Evolutionary conservation across 1,140 invertebrate genomes (phyloP), one percentile per base, ranked within the genome.

Genomic region (Drosophila asahinai): DNA sequence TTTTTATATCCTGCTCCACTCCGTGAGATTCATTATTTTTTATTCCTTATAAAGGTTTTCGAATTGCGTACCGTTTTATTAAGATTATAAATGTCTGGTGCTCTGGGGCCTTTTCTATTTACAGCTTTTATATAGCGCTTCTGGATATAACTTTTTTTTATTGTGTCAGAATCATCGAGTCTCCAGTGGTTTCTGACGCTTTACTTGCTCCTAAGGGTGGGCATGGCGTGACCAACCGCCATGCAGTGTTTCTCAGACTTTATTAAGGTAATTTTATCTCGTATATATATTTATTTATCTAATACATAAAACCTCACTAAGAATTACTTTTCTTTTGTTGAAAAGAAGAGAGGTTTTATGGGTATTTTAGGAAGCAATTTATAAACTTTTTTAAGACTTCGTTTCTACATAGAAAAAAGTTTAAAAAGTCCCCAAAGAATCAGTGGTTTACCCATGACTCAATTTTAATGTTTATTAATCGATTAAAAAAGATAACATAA

Each of bases 101-200:
- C 63, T 15, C 49, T 40, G 67, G 67, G 63, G 30, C 27, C 63
- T 45, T 38, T 71, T 22, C 49, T 67, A 71, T 71, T 71, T 71
- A 71, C 40, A 45, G 22, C 49, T 30, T 68, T 68, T 67, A 71
- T 67, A 71, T 55, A 47, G 67, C 67, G 22, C 63, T 54, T 27
- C 67, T 30, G 64, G 66, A 66, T 54, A 66, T 55, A 67, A 71
- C 63, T 68, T 71, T 71, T 54, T 64, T 51, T 71, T 67, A 67
- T 71, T 71, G 67, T 47, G 19, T 19, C 33, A 66, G 67, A 55
- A 47, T 71, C 40, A 43, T 54, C 40, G 63, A 68, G 40, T 68
- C 30, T 40, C 49, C 67, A 54, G 40, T 45, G 27, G 49, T 40
- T 55, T 38, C 14, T 15, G n/a, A 11, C 27, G 22, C 52, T 40